Base-by-base conservation (phyloP, 2,113 vertebrate genomes). In the Tenebrosternarchus preto region DNA sequence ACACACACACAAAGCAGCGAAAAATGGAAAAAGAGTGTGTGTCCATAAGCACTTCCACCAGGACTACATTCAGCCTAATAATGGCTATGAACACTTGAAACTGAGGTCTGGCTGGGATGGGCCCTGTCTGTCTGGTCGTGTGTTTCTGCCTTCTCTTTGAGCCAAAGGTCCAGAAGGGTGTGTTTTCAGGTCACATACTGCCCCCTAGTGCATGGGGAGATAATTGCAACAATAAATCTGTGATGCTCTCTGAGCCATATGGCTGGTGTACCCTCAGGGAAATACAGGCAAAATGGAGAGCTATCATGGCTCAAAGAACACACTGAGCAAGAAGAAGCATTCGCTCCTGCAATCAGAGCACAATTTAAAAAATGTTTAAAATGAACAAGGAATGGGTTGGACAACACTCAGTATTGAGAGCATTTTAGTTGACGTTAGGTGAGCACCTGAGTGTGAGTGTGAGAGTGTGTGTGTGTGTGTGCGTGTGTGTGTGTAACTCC, bases 111-210 rank as follows among this genome's bases (percentile, higher is more conserved):
- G 73, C 86, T 86, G 81, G 87, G 90, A 88, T 87, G 85, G 89
- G 82, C 57, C 70, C 80, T 83, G 90, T 90, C 69, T 88, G 82
- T 86, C 86, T 89, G 80, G 82, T 80, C 84, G 86, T 83, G 60
- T 84, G 64, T 79, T 88, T 86, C 78, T 81, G 50, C 68, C 70
- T 74, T 27, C 24, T 64, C 46, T 83, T 72, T 67, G 80, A 80
- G 53, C 69, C 63, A 74, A 79, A 78, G 59, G 76, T 77, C 39
- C 27, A 77, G 60, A n/a, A 29, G 70, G 2, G 5, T 56, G 81
- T 77, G 78, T 92, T 91, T 90, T 84, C 79, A 87, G 73, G 92
- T 91, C 92, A 88, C 89, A 90, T 89, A 94, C 92, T 94, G 93
- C 93, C 93, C 93, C 92, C 93, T 92, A 78, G 90, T 93, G 93